Percentiles rank a stretch among this genome's conserved stretches.
Evolutionary conservation across 2,113 vertebrate species (phyloP).

Genomic region (Oreochromis tanganicae): DNA sequence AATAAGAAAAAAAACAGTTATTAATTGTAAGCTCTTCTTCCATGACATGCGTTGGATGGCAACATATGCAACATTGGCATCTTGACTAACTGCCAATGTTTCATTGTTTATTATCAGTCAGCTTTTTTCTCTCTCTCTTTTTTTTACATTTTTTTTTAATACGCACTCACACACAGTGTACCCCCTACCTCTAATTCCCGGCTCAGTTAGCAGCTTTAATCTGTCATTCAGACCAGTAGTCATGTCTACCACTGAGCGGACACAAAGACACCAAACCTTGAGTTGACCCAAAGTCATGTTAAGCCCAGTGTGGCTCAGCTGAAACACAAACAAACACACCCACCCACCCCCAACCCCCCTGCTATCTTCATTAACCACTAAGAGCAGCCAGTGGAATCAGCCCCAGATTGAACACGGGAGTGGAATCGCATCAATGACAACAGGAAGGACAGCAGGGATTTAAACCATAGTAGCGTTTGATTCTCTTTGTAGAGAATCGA

Average conservation of each 20-base stretch:
- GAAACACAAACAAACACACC: constrained; percentile 6
- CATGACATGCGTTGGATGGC: background rate
- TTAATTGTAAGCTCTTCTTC: background rate
- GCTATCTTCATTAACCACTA: constrained; percentile 53
- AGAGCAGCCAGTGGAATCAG: constrained; percentile 57
- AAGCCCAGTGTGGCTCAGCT: constrained; percentile 36
- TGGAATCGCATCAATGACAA: background rate
- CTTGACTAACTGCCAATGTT: background rate
- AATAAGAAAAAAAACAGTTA: background rate
- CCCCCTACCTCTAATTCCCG: constrained; percentile 25
- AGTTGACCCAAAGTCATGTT: constrained; percentile 36
- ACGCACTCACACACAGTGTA: background rate
- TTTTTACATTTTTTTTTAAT: background rate
- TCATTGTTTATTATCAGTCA: background rate
- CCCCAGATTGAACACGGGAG: constrained; percentile 37
- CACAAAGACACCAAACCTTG: constrained; percentile 48
- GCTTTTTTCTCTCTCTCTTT: background rate
- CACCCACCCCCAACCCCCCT: background rate
- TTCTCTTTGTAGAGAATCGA: constrained; percentile 41
- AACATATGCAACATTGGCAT: background rate
- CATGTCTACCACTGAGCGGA: constrained; percentile 41
- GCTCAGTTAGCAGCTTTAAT: constrained; percentile 68
- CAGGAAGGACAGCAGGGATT: constrained; percentile 36
- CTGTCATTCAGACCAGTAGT: constrained; percentile 70
- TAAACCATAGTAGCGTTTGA: constrained; percentile 23